These are phyloP conservation scores for Myzus persicae DNA, from an alignment of 1,140 invertebrate genomes.

Conservation along the genomic window DNA sequence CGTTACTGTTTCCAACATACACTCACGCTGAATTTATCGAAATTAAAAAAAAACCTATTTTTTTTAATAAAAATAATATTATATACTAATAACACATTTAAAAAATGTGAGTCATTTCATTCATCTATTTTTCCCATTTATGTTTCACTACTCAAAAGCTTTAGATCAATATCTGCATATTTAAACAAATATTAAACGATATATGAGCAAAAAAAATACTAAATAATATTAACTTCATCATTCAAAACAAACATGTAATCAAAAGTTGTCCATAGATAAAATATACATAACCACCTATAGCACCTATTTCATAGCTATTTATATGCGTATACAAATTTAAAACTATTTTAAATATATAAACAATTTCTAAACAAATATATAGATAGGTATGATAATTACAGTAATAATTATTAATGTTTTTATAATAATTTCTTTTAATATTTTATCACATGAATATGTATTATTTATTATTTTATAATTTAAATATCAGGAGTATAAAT, in stretches of 20 bases:
- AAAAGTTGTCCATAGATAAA: not conserved
- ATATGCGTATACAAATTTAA: not conserved
- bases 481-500: not conserved
- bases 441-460: not conserved
- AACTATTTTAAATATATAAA: not conserved
- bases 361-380: not conserved
- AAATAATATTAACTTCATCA: too few relatives aligned
- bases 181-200: not conserved
- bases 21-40: not conserved
- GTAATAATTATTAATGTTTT: not conserved
- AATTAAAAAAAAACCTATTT: too few relatives aligned
- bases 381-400: not conserved
- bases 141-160: not conserved
- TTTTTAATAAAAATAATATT: not conserved
- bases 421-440: not conserved
- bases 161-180: not conserved
- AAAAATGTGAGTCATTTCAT: not conserved
- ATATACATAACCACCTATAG: not conserved
- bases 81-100: too few relatives aligned
- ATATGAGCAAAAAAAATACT: not conserved
- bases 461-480: not conserved
- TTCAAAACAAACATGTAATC: not conserved
- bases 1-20: not conserved
- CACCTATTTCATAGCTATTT: not conserved
- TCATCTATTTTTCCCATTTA: not conserved